Percentiles rank a stretch among this genome's conserved stretches.
Evolutionary conservation across 2,113 vertebrate genomes (phyloP).

Genomic region (Phyllostomus hastatus): DNA sequence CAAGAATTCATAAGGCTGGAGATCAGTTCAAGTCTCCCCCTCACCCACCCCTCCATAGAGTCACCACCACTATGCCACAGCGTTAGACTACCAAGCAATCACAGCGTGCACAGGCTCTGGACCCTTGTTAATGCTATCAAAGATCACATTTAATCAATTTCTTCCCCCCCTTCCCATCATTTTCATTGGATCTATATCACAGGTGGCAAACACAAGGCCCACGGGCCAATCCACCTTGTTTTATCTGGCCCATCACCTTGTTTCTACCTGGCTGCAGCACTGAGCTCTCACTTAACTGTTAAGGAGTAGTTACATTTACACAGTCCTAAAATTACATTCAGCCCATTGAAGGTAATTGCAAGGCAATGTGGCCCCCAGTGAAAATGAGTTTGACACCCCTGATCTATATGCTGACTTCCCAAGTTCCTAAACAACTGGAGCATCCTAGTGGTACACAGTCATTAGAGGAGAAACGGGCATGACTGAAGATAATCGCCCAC

Average conservation of each 20-base stretch:
- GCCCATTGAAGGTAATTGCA: too few species aligned
- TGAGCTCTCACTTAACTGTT: too few species aligned
- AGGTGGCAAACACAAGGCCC: too few species aligned
- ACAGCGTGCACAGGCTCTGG: background rate
- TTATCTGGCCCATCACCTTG: too few species aligned
- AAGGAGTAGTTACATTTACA: too few species aligned
- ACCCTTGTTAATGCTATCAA: background rate
- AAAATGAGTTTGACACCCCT: too few species aligned
- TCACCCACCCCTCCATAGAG: background rate
- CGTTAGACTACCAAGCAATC: background rate
- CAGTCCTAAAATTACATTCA: too few species aligned
- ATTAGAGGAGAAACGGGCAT: background rate
- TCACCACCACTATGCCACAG: background rate
- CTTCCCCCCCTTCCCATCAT: background rate
- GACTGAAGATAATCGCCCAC: background rate
- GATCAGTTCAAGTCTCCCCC: background rate
- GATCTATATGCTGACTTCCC: background rate
- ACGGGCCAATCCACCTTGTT: too few species aligned
- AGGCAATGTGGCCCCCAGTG: too few species aligned
- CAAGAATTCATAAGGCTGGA: background rate
- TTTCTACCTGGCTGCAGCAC: too few species aligned
- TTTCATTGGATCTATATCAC: background rate
- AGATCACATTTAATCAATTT: background rate
- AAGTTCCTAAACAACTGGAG: slow-evolving; percentile 2
- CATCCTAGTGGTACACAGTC: background rate